Conservation (phyloP, 2,113 vertebrate species). For the Poicephalus meyeri region DNA sequence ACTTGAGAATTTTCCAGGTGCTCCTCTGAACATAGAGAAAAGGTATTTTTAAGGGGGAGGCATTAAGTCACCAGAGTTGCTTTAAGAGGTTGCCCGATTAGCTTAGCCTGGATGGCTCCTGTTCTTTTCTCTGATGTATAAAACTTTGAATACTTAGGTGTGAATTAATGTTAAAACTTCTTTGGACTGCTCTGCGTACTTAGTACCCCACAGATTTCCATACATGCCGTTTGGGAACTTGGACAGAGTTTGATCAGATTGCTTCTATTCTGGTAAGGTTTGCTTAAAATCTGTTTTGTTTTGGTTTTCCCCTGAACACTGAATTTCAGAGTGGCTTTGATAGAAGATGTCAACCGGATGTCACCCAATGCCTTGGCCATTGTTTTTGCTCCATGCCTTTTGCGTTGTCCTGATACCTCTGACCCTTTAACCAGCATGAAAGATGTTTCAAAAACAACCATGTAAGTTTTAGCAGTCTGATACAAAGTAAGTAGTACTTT, state of each 20-base stretch:
- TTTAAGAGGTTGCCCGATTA: background rate
- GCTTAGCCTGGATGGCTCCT: background rate
- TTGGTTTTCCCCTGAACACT: background rate
- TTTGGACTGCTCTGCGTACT: background rate
- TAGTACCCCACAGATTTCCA: background rate
- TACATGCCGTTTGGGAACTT: background rate
- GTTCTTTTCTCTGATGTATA: background rate
- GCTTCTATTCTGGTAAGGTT: background rate
- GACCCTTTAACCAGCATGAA: conserved; percentile 97
- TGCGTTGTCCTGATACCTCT: conserved; percentile 89
- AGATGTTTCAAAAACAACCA: conserved; percentile 95
- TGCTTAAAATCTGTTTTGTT: background rate
- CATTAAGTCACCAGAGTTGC: background rate
- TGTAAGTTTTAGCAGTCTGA: conserved; percentile 74
- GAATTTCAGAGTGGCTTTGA: conserved; percentile 85
- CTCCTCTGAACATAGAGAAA: background rate
- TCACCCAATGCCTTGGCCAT: conserved; percentile 93
- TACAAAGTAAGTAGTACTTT: background rate
- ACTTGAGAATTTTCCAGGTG: background rate
- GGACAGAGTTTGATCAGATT: background rate
- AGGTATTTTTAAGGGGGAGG: background rate
- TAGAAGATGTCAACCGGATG: conserved; percentile 95
- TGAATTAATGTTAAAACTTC: background rate
- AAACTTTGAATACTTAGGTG: background rate
- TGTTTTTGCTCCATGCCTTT: conserved; percentile 93